phyloP scores from a whole-genome alignment of 2,797 vertebrate species.

The Sebastes trivittatus region DNA sequence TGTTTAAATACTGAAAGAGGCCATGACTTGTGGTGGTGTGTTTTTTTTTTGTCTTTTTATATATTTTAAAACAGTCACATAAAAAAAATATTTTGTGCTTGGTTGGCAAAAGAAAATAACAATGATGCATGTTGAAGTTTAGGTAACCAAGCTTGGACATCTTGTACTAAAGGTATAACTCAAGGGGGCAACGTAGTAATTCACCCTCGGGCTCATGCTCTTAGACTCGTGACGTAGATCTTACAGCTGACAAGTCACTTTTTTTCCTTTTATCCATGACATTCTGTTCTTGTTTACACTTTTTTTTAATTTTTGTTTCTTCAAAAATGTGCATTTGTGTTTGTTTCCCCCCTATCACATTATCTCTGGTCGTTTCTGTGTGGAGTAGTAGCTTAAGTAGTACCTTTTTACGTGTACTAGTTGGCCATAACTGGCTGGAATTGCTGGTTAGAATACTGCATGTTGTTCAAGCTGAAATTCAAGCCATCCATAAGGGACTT shows the following conservation, averaged over 20 bases:
- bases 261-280: conserved; percentile 72
- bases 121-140: conserved; percentile 92
- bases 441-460: conserved; percentile 99
- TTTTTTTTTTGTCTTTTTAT: conserved; percentile 55
- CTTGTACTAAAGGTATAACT: conserved; percentile 90
- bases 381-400: conserved; percentile 78
- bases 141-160: conserved; percentile 96
- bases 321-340: conserved; percentile 73
- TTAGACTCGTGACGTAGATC: conserved; percentile 86
- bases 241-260: conserved; percentile 76
- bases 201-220: conserved; percentile 92
- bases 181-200: conserved; percentile 84
- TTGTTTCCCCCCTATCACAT: conserved; percentile 65
- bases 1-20: conserved; percentile 99
- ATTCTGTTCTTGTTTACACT: conserved; percentile 72
- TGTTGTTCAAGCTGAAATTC: conserved; percentile 98
- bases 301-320: conserved; percentile 51
- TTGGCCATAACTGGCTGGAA: conserved; percentile 99
- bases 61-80: conserved; percentile 86
- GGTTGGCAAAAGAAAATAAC: conserved; percentile 92
- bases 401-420: conserved; percentile 79
- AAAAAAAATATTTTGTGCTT: conserved; percentile 99
- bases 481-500: conserved; percentile 99
- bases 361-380: conserved; percentile 75
- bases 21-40: conserved; percentile 81